Evolutionary conservation across 2,797 vertebrate species (phyloP).

Genomic region (Pterois miles): DNA sequence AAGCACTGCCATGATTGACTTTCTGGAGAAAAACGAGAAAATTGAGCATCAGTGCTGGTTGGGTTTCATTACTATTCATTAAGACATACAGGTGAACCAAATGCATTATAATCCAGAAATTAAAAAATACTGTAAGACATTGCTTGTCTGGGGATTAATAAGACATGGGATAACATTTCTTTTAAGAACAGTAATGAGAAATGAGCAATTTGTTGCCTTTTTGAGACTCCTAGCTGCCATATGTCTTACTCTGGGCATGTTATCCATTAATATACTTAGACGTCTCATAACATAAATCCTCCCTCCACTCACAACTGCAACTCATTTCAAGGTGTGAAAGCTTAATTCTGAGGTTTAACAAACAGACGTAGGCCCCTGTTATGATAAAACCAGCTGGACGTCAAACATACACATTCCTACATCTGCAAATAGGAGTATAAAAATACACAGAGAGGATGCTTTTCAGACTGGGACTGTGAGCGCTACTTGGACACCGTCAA

Average conservation of each 20-base stretch:
- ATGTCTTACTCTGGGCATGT: not conserved
- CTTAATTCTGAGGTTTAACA: slow-evolving; percentile 46
- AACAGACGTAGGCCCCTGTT: slow-evolving; percentile 54
- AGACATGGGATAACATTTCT: slow-evolving; percentile 5
- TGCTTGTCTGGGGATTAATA: slow-evolving; percentile 13
- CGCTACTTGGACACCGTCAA: slow-evolving; percentile 39
- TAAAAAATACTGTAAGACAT: slow-evolving; percentile 24
- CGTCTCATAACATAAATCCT: slow-evolving; percentile 26
- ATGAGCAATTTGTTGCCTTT: slow-evolving; percentile 5
- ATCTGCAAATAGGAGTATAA: slow-evolving; percentile 59
- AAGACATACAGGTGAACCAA: slow-evolving; percentile 7
- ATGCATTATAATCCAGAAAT: slow-evolving; percentile 16
- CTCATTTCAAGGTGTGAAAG: slow-evolving; percentile 52
- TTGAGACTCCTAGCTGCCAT: not conserved
- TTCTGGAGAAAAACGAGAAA: not conserved
- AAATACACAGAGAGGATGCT: slow-evolving; percentile 61
- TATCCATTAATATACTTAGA: slow-evolving; percentile 8
- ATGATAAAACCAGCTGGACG: slow-evolving; percentile 56
- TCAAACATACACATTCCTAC: slow-evolving; percentile 52
- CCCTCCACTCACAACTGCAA: slow-evolving; percentile 38
- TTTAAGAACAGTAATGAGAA: slow-evolving; percentile 12
- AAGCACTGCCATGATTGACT: not conserved
- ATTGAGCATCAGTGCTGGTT: not conserved
- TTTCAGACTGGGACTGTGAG: slow-evolving; percentile 40
- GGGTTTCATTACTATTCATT: slow-evolving; percentile 1